phyloP scores from a whole-genome alignment of 2,113 vertebrate genomes.

The Lipophrys pholis region DNA sequence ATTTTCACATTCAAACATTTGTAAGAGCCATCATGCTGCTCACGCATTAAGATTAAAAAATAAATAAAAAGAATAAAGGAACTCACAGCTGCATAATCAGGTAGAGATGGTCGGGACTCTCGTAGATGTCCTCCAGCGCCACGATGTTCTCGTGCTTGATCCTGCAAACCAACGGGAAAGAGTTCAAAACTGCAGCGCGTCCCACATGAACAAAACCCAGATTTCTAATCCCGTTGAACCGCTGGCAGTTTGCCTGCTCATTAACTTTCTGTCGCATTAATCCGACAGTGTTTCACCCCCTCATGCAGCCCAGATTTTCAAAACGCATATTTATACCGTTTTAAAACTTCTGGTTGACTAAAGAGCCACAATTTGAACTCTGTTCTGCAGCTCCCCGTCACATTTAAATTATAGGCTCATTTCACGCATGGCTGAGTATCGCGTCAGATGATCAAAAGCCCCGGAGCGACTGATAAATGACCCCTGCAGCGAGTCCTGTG shows the following conservation, averaged over 20 bases:
- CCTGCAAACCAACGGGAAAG: conserved; percentile 76
- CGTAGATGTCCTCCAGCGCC: conserved; percentile 97
- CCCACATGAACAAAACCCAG: background rate
- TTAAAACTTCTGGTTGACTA: background rate
- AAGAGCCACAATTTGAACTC: background rate
- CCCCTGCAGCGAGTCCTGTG: no score
- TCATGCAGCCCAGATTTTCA: background rate
- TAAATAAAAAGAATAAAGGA: no score
- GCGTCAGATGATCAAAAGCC: background rate
- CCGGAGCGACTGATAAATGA: background rate
- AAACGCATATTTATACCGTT: background rate
- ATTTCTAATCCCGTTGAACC: conserved; percentile 1
- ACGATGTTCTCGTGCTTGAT: conserved; percentile 99
- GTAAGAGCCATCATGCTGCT: no score
- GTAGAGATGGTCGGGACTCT: conserved; percentile 95
- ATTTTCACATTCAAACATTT: no score
- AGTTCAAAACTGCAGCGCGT: background rate
- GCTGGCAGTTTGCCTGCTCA: background rate
- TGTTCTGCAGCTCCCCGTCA: background rate
- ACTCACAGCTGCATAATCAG: conserved; percentile 99
- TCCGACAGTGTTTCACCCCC: conserved; percentile 5
- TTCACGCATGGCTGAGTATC: background rate
- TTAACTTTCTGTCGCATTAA: background rate
- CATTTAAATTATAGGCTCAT: no score
- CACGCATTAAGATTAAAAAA: no score